Conservation (phyloP, 2,888 invertebrate species). For the Cantharis flavilabris region DNA sequence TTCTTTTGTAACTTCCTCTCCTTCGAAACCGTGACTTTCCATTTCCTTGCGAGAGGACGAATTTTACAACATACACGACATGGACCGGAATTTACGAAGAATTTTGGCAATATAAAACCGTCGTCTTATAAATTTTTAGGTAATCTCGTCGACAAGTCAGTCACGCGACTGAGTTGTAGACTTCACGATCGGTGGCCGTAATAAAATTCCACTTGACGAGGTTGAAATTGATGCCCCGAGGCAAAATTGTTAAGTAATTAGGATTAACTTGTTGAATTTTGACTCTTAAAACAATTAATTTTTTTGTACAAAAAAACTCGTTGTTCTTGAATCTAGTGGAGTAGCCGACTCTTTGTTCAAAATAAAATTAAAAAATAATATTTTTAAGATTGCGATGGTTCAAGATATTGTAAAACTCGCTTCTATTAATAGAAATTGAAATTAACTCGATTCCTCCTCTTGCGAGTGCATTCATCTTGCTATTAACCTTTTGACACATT, state of each 20-base stretch:
- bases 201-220: not conserved
- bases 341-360: not conserved
- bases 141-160: not conserved
- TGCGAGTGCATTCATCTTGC: not conserved
- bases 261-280: not conserved
- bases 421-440: not conserved
- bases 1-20: not conserved
- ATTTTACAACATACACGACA: not conserved
- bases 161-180: not conserved
- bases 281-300: not conserved
- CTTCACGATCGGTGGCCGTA: not conserved
- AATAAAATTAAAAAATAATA: not conserved
- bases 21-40: conserved; percentile 8
- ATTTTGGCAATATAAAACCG: not conserved
- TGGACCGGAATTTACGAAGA: conserved; percentile 6
- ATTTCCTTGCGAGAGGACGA: not conserved
- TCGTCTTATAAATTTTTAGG: not conserved
- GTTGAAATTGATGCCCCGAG: not conserved
- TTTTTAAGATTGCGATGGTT: not conserved
- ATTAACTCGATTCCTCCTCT: not conserved
- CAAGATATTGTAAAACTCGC: not conserved
- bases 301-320: not conserved
- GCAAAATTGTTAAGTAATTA: not conserved
- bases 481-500: conserved; percentile 2
- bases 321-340: not conserved